Evolutionary conservation across 2,113 vertebrate species (phyloP).

Genomic region (Calyptommatus sinebrachiatus): DNA sequence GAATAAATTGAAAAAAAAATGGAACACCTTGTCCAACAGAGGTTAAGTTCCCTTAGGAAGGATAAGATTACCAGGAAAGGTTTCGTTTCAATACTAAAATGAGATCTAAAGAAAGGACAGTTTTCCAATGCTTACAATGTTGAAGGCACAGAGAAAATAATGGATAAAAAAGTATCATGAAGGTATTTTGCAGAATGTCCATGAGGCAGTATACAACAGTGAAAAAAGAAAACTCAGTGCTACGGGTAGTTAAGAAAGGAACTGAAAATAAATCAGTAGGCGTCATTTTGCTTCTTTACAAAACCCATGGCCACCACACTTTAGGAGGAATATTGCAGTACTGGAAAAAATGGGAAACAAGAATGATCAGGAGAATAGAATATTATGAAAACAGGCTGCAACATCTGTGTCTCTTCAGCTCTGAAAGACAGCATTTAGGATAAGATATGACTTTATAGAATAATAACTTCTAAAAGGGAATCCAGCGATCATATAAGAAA

Average conservation of each 20-base stretch:
- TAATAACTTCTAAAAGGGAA: accelerated
- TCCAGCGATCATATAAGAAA: not conserved
- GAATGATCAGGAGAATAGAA: too few species aligned
- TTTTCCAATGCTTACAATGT: not conserved
- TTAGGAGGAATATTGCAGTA: too few species aligned
- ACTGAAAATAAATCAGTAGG: too few species aligned
- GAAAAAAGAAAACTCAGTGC: too few species aligned
- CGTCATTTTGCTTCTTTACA: too few species aligned
- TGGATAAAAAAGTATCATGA: not conserved
- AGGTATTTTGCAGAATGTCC: not conserved
- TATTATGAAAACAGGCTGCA: too few species aligned
- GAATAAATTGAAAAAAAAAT: not conserved
- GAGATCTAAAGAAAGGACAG: not conserved
- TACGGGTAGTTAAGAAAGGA: too few species aligned
- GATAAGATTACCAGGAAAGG: not conserved
- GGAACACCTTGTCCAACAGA: not conserved
- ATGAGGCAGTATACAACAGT: too few species aligned
- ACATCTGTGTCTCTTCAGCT: too few species aligned
- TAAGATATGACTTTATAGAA: not conserved
- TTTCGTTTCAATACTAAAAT: not conserved
- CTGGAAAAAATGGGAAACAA: too few species aligned
- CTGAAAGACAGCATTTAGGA: too few species aligned
- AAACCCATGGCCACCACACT: too few species aligned
- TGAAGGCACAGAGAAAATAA: not conserved
- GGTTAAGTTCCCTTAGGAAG: not conserved